Percentiles rank a stretch among this genome's conserved stretches.
Conservation (phyloP, 2,113 vertebrate species). For the Cygnus buccinator region DNA sequence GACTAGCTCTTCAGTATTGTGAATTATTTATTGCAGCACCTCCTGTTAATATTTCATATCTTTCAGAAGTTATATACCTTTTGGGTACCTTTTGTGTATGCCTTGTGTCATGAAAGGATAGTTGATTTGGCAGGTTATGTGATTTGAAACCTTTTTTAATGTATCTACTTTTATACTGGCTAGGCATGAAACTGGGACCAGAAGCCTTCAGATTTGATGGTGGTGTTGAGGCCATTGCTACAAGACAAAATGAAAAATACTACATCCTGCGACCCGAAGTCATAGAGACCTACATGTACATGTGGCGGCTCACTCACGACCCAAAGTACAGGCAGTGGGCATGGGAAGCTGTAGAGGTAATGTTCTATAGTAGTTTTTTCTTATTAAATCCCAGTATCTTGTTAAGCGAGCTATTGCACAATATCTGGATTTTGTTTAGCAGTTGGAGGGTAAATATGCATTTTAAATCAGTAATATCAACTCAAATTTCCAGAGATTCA, state of each 20-base stretch:
- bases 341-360: slow-evolving; percentile 97
- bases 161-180: background rate
- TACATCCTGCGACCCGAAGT: slow-evolving; percentile 97
- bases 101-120: background rate
- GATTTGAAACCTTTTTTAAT: background rate
- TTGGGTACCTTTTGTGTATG: background rate
- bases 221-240: slow-evolving; percentile 97
- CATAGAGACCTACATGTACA: slow-evolving; percentile 98
- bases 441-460: background rate
- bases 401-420: background rate
- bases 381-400: background rate
- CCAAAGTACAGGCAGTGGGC: slow-evolving; percentile 97
- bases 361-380: background rate
- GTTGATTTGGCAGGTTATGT: background rate
- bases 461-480: background rate
- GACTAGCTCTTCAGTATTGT: background rate
- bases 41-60: background rate
- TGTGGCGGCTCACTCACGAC: slow-evolving; percentile 98
- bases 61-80: background rate
- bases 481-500: background rate
- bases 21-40: background rate
- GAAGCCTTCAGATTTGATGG: slow-evolving; percentile 98
- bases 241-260: slow-evolving; percentile 97
- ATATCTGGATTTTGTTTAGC: background rate
- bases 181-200: slow-evolving; percentile 93